Conservation (phyloP, 1,140 invertebrate species). For the Drosophila lini region DNA sequence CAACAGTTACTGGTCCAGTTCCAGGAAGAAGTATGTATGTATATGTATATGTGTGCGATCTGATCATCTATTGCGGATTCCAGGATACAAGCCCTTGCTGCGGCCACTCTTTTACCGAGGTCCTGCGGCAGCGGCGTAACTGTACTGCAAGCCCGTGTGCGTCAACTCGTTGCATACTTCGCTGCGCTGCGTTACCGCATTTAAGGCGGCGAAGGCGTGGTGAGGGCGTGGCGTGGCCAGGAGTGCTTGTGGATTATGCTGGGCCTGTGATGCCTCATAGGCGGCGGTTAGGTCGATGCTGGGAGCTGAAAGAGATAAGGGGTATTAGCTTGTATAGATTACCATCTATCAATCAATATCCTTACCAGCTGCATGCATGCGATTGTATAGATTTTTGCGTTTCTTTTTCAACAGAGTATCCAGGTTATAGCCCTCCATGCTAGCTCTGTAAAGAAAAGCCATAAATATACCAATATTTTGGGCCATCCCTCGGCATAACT, state of each 20-base stretch:
- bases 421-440: constrained; percentile 74
- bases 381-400: constrained; percentile 80
- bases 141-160: constrained; percentile 54
- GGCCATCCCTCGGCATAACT: constrained; percentile 5
- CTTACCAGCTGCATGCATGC: constrained; percentile 76
- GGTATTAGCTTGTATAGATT: constrained; percentile 60
- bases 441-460: constrained; percentile 17
- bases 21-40: constrained; percentile 80
- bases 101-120: constrained; percentile 59
- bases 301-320: constrained; percentile 22
- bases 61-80: constrained; percentile 24
- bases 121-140: constrained; percentile 46
- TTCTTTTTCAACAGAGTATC: constrained; percentile 79
- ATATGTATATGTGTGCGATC: constrained; percentile 43
- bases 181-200: constrained; percentile 47
- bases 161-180: constrained; percentile 65
- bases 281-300: constrained; percentile 61
- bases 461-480: neutral
- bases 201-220: constrained; percentile 68
- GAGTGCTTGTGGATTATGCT: constrained; percentile 44
- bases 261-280: constrained; percentile 44
- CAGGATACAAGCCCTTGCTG: constrained; percentile 5
- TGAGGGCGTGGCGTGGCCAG: constrained; percentile 53
- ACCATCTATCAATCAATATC: neutral
- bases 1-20: constrained; percentile 85